These are phyloP conservation scores for Columba livia DNA, from an alignment of 2,113 vertebrate genomes.

Conservation along the genomic window DNA sequence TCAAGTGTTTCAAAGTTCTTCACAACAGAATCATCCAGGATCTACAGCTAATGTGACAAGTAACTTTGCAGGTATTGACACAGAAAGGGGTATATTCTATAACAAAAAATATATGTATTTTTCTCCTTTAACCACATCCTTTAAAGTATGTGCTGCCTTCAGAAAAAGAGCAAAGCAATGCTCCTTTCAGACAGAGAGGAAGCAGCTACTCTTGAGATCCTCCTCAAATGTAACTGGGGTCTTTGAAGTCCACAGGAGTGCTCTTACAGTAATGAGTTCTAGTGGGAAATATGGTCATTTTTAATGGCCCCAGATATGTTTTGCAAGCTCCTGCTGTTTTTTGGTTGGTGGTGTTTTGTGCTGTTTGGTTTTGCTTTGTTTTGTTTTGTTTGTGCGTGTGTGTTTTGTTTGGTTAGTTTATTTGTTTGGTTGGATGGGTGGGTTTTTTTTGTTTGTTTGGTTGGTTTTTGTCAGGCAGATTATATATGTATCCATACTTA, in stretches of 20 bases:
- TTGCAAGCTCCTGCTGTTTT: background rate
- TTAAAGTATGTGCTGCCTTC: background rate
- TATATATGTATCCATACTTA: background rate
- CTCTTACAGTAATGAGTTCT: background rate
- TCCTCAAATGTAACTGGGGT: background rate
- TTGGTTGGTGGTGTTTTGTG: background rate
- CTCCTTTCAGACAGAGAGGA: background rate
- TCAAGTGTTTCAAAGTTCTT: background rate
- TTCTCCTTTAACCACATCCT: background rate
- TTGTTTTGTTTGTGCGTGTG: too few relatives aligned
- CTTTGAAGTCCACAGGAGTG: background rate
- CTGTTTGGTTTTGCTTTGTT: too few relatives aligned
- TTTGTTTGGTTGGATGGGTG: too few relatives aligned
- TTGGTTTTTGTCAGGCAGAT: too few relatives aligned
- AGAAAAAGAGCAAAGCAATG: background rate
- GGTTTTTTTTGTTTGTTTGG: too few relatives aligned
- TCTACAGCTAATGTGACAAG: background rate
- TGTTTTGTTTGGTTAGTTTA: too few relatives aligned
- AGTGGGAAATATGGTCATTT: background rate
- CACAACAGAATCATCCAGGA: background rate
- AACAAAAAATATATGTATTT: background rate
- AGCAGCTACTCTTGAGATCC: background rate
- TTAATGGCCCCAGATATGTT: background rate
- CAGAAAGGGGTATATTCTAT: background rate
- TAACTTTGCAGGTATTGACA: background rate